These are phyloP conservation scores for Pseudonaja textilis DNA, from an alignment of 2,113 vertebrate species.

Conservation along the genomic window DNA sequence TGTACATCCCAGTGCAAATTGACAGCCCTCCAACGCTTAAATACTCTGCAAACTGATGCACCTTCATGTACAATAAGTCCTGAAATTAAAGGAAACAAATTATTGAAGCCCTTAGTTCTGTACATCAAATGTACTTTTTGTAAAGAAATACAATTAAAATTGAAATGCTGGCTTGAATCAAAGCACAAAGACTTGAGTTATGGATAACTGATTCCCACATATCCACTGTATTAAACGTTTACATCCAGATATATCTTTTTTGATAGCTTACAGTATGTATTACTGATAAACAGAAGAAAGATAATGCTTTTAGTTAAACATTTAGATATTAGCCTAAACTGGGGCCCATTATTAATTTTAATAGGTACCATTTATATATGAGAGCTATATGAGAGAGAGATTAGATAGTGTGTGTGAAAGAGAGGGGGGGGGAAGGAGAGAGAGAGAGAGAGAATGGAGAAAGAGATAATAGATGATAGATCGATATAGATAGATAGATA, in stretches of 20 bases:
- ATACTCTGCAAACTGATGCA: constrained; percentile 92
- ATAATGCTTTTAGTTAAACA: not conserved
- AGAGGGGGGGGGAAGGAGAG: too few species aligned
- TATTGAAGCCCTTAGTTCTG: not conserved
- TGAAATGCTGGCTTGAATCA: not conserved
- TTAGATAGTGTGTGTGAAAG: not conserved
- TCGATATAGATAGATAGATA: too few species aligned
- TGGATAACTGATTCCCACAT: not conserved
- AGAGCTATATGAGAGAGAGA: not conserved
- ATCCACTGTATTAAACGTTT: not conserved
- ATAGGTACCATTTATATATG: not conserved
- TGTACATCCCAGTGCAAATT: constrained; percentile 93
- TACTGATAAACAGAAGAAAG: constrained; percentile 19
- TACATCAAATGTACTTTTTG: not conserved
- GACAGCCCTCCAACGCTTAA: constrained; percentile 91
- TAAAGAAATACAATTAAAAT: not conserved
- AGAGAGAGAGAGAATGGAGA: too few species aligned
- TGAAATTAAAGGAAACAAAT: constrained; percentile 51
- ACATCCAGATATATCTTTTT: not conserved
- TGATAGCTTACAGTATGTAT: not conserved
- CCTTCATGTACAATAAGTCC: constrained; percentile 91
- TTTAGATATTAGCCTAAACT: not conserved
- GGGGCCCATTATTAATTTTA: constrained; percentile 6
- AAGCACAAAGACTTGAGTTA: not conserved
- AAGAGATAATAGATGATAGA: too few species aligned